phyloP scores from a whole-genome alignment of 1,140 invertebrate genomes.

The Ganaspis sp. region DNA sequence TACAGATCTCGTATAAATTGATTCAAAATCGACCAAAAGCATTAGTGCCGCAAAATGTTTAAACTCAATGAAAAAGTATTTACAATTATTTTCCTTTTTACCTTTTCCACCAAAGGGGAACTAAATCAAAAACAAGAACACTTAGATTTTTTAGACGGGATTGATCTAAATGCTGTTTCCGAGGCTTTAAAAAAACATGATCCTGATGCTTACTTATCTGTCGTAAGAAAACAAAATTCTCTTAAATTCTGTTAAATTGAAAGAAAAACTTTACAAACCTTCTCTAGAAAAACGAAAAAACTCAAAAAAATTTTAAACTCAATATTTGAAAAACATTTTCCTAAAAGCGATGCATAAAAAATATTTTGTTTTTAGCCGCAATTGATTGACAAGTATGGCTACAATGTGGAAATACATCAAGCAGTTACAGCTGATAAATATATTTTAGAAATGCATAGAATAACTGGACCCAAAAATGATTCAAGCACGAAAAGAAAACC shows the following conservation, averaged over 20 bases:
- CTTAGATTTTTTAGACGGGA: not conserved
- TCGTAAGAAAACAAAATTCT: not conserved
- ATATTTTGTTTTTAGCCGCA: constrained; percentile 71
- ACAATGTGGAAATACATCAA: constrained; percentile 75
- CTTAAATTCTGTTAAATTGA: too few species aligned
- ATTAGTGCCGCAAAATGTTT: not conserved
- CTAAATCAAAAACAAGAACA: not conserved
- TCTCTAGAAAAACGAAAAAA: not conserved
- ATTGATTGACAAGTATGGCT: constrained; percentile 78
- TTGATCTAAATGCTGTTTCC: not conserved
- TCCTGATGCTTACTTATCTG: not conserved
- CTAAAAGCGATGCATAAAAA: too few species aligned
- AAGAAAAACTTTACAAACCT: too few species aligned
- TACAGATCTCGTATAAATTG: not conserved
- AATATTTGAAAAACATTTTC: too few species aligned
- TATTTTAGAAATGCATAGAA: constrained; percentile 54
- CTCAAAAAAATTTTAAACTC: not conserved
- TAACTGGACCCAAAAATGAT: constrained; percentile 50
- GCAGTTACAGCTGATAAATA: constrained; percentile 77
- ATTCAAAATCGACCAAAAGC: not conserved
- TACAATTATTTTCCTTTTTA: not conserved
- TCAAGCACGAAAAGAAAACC: constrained; percentile 28
- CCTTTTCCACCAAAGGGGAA: not conserved
- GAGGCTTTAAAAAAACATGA: not conserved
- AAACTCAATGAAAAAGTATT: not conserved